Conservation (phyloP, 2,113 vertebrate genomes). For the Vulpes vulpes region DNA sequence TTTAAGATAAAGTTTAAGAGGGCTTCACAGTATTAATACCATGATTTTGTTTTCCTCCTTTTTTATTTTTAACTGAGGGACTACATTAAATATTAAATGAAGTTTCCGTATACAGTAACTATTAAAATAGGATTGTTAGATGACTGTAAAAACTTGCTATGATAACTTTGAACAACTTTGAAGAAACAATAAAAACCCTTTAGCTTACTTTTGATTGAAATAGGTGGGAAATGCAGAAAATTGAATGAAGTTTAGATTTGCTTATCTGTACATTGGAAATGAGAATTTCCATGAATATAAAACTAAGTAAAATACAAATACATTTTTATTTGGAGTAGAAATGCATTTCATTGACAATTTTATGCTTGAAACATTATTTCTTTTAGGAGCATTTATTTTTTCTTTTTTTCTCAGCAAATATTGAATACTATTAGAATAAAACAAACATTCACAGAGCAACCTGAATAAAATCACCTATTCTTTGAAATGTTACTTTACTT, state of each 20-base stretch:
- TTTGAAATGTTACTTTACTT: neutral
- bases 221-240: slow-evolving; percentile 1
- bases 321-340: slow-evolving; percentile 34
- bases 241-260: slow-evolving; percentile 29
- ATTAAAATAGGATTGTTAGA: neutral
- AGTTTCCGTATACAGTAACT: neutral
- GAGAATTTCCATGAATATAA: slow-evolving; percentile 64
- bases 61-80: neutral
- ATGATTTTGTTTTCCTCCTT: neutral
- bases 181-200: slow-evolving; percentile 28
- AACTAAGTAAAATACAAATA: slow-evolving; percentile 44
- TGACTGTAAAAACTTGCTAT: neutral
- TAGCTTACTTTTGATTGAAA: slow-evolving; percentile 50
- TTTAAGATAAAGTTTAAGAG: neutral
- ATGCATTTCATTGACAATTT: slow-evolving; percentile 28
- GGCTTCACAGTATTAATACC: neutral
- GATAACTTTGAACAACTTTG: neutral
- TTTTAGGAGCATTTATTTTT: neutral
- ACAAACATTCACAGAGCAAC: neutral
- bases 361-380: slow-evolving; percentile 3
- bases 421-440: neutral
- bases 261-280: slow-evolving; percentile 63
- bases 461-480: neutral
- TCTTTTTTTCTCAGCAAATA: slow-evolving; percentile 24
- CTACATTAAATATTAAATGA: slow-evolving; percentile 5